Evolutionary conservation across 2,888 invertebrate genomes (phyloP).

Genomic region (Pyrgus malvae): DNA sequence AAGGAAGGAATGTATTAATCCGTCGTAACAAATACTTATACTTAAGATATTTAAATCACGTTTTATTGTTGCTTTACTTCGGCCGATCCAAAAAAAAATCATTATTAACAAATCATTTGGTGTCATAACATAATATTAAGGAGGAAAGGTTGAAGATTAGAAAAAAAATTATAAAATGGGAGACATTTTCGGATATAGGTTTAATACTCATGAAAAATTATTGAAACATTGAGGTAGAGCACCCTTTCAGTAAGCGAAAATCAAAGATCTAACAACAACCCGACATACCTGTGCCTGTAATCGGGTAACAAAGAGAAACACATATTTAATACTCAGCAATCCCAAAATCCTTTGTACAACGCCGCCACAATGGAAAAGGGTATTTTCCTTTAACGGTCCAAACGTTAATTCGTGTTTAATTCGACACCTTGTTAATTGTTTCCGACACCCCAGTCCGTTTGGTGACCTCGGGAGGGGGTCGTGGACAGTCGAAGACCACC

Average conservation of each 20-base stretch:
- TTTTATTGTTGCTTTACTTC: too few species aligned
- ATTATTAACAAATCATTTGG: too few species aligned
- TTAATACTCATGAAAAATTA: too few species aligned
- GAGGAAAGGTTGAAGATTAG: too few species aligned
- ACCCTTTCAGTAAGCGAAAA: constrained; percentile 6
- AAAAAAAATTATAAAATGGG: too few species aligned
- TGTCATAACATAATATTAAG: too few species aligned
- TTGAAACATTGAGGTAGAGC: too few species aligned
- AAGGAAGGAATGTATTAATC: too few species aligned
- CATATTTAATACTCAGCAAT: constrained; percentile 79
- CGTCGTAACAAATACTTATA: too few species aligned
- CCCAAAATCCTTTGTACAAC: constrained; percentile 77
- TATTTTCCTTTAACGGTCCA: constrained; percentile 76
- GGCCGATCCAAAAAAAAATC: too few species aligned
- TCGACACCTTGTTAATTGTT: constrained; percentile 83
- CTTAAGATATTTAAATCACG: too few species aligned
- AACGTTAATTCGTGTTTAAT: constrained; percentile 81
- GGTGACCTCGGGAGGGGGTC: constrained; percentile 70
- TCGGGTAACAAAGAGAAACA: constrained; percentile 73
- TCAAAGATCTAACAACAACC: constrained; percentile 8
- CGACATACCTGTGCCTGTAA: constrained; percentile 36
- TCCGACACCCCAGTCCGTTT: constrained; percentile 75
- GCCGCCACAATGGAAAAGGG: constrained; percentile 77
- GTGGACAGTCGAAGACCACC: constrained; percentile 61
- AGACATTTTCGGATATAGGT: too few species aligned